These are phyloP conservation scores for Apis dorsata DNA, from an alignment of 1,140 invertebrate genomes.

Conservation along the genomic window DNA sequence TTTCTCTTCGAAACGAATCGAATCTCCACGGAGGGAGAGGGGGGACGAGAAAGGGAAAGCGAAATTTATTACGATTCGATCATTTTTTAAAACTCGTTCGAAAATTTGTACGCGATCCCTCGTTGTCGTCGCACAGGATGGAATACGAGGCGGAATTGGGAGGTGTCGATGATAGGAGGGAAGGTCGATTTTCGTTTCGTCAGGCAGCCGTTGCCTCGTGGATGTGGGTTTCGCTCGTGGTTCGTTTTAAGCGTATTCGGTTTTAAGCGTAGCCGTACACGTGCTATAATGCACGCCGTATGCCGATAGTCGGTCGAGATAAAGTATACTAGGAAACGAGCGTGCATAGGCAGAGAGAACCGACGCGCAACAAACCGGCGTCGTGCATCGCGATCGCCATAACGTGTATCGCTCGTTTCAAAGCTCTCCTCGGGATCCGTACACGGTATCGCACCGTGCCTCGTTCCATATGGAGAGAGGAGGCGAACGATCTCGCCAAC, in stretches of 20 bases:
- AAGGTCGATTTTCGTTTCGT: neutral
- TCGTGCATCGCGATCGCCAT: constrained; percentile 49
- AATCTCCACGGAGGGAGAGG: too few relatives aligned
- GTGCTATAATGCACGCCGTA: constrained; percentile 44
- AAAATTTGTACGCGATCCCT: neutral
- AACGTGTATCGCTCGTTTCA: constrained; percentile 45
- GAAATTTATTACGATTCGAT: too few relatives aligned
- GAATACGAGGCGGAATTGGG: neutral
- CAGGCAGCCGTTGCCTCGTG: neutral
- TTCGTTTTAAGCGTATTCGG: constrained; percentile 3
- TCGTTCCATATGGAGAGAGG: constrained; percentile 3
- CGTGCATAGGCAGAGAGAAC: constrained; percentile 34
- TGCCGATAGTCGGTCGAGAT: constrained; percentile 68
- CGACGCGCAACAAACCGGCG: constrained; percentile 18
- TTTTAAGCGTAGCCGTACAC: constrained; percentile 37
- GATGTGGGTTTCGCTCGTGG: neutral
- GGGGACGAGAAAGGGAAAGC: too few relatives aligned
- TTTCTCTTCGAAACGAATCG: too few relatives aligned
- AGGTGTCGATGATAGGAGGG: neutral
- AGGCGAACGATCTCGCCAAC: neutral
- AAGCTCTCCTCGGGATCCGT: constrained; percentile 14
- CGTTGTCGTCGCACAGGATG: neutral
- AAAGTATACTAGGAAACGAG: constrained; percentile 72
- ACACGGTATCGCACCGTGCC: constrained; percentile 9
- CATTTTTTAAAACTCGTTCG: too few relatives aligned